phyloP scores from a whole-genome alignment of 2,888 invertebrate genomes.

The Agonopterix arenella region DNA sequence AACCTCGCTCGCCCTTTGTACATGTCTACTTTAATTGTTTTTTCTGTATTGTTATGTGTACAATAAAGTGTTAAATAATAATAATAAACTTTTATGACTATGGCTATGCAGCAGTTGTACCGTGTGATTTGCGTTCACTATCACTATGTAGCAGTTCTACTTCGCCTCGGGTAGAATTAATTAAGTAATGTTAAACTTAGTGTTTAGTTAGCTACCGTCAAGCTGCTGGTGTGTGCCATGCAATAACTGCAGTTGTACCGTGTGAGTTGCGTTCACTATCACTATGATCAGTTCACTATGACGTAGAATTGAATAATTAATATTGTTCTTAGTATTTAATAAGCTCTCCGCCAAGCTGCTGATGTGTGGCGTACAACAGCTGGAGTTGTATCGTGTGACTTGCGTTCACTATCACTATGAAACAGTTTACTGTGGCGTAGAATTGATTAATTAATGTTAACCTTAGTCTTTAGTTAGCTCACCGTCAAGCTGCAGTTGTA shows the following conservation, averaged over 20 bases:
- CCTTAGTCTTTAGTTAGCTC: slow-evolving; percentile 14
- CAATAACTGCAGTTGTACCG: slow-evolving; percentile 93
- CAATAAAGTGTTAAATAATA: too few species aligned
- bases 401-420: slow-evolving; percentile 96
- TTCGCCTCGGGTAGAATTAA: slow-evolving; percentile 80
- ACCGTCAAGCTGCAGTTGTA: slow-evolving; percentile 86
- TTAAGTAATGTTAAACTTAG: not conserved
- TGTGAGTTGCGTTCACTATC: slow-evolving; percentile 96
- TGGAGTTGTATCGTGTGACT: slow-evolving; percentile 97
- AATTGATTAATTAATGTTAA: not conserved
- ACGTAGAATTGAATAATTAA: not conserved
- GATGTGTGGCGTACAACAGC: slow-evolving; percentile 90
- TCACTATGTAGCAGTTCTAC: slow-evolving; percentile 93
- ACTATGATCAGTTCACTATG: slow-evolving; percentile 91
- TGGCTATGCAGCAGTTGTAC: slow-evolving; percentile 94
- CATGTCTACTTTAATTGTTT: too few species aligned
- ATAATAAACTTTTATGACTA: too few species aligned
- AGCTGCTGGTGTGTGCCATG: slow-evolving; percentile 91
- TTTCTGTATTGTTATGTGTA: too few species aligned
- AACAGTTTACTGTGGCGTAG: slow-evolving; percentile 90
- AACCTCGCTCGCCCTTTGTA: too few species aligned
- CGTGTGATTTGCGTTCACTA: slow-evolving; percentile 96
- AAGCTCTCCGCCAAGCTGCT: slow-evolving; percentile 83
- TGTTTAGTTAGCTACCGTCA: slow-evolving; percentile 75
- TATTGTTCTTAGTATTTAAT: not conserved